Conservation (phyloP, 2,888 invertebrate genomes). For the Arrhopalites spinosus region DNA sequence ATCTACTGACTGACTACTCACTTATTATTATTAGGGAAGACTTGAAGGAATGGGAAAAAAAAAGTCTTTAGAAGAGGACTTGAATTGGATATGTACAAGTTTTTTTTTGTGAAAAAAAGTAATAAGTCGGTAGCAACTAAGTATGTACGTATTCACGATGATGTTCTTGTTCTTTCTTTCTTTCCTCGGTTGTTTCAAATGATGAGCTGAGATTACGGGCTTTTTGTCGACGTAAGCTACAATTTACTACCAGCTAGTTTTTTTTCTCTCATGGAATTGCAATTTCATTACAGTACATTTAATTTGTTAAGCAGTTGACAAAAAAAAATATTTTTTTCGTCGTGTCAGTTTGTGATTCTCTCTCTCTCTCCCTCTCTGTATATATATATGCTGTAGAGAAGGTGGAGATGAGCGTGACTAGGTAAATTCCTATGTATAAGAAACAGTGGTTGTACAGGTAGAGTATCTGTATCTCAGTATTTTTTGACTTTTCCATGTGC, state of each 20-base stretch:
- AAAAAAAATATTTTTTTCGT: not conserved
- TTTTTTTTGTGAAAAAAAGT: constrained; percentile 4
- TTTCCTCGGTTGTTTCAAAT: not conserved
- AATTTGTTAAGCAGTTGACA: constrained; percentile 10
- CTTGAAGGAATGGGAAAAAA: too few relatives aligned
- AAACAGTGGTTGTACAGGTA: not conserved
- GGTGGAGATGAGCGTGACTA: not conserved
- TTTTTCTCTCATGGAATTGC: constrained; percentile 18
- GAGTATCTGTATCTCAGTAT: not conserved
- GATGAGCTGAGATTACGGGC: constrained; percentile 12
- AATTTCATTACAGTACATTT: constrained; percentile 26
- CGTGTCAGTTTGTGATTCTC: too few relatives aligned
- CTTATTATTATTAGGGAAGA: too few relatives aligned
- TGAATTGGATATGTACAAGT: not conserved
- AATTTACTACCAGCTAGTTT: constrained; percentile 22
- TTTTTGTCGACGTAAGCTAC: constrained; percentile 22
- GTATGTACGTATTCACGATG: not conserved
- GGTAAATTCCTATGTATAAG: constrained; percentile 7
- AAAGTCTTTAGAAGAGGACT: not conserved
- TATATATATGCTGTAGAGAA: not conserved
- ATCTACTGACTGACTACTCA: not conserved
- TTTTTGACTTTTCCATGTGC: constrained; percentile 7
- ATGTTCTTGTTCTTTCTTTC: not conserved
- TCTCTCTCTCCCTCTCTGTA: not conserved
- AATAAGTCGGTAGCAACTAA: not conserved